Conservation (phyloP, 2,888 invertebrate species). For the Aspidiotus rigidus region DNA sequence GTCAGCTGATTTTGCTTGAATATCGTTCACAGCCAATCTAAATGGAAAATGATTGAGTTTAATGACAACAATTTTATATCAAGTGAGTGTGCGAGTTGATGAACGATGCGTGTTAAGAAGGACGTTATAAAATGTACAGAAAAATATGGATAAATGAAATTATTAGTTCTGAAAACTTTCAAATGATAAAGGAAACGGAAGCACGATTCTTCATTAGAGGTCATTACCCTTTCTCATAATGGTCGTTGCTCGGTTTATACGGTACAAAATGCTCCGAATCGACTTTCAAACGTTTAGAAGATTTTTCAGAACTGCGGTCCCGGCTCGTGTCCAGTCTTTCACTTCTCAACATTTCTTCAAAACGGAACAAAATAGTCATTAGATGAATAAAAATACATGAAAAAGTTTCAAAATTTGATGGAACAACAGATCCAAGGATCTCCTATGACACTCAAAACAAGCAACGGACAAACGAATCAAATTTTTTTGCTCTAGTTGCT, state of each 20-base stretch:
- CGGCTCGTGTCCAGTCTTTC: conserved; percentile 31
- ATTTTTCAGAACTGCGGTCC: conserved; percentile 14
- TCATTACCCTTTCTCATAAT: conserved; percentile 67
- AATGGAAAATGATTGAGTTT: conserved; percentile 3
- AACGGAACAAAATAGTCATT: conserved; percentile 16
- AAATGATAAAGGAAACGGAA: not conserved
- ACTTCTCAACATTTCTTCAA: conserved; percentile 37
- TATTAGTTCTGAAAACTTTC: not conserved
- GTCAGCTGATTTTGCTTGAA: conserved; percentile 33
- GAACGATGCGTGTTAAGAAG: not conserved
- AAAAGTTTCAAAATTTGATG: not conserved
- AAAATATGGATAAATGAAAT: not conserved
- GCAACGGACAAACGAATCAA: too few relatives aligned
- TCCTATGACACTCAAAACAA: too few relatives aligned
- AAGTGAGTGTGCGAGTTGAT: not conserved
- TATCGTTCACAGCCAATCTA: conserved; percentile 29
- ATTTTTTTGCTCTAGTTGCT: too few relatives aligned
- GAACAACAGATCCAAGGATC: too few relatives aligned
- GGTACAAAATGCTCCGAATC: conserved; percentile 81
- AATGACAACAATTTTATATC: not conserved
- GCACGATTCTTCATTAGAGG: too few relatives aligned
- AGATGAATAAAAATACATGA: conserved; percentile 10
- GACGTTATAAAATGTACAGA: not conserved
- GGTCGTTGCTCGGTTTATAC: conserved; percentile 72
- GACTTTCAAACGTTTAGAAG: conserved; percentile 37